phyloP scores from a whole-genome alignment of 2,888 invertebrate genomes.

The Oligia strigilis region DNA sequence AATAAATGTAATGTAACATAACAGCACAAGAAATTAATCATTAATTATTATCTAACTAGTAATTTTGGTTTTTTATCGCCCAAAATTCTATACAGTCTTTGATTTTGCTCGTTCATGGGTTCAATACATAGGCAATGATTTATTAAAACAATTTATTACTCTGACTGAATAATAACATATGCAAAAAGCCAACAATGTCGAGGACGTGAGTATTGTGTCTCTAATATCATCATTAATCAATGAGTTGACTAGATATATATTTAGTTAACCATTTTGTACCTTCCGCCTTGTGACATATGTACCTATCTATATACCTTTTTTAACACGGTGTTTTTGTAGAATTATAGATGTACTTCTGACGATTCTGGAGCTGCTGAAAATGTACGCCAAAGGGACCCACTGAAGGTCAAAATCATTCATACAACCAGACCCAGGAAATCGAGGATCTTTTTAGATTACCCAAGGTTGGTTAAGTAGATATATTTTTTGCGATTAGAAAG shows the following conservation, averaged over 20 bases:
- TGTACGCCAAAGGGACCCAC: neutral
- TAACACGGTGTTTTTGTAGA: neutral
- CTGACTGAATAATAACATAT: constrained; percentile 60
- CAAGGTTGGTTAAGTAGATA: neutral
- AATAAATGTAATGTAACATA: neutral
- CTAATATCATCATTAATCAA: constrained; percentile 53
- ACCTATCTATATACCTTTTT: neutral
- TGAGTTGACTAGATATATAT: constrained; percentile 16
- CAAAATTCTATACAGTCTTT: neutral
- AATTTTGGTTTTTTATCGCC: neutral
- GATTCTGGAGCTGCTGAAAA: neutral
- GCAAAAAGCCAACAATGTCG: constrained; percentile 52
- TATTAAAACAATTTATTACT: constrained; percentile 52
- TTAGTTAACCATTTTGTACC: neutral
- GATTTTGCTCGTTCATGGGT: constrained; percentile 16
- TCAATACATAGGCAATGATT: constrained; percentile 36
- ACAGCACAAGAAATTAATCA: neutral
- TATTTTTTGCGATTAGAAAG: neutral
- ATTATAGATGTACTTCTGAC: neutral
- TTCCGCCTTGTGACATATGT: constrained; percentile 16
- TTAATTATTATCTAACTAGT: neutral
- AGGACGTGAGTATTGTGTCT: constrained; percentile 43
- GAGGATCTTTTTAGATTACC: neutral
- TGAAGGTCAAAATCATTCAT: neutral
- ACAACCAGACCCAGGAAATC: neutral